These are phyloP conservation scores for Teleopsis dalmanni DNA, from an alignment of 1,140 invertebrate species.

Conservation along the genomic window DNA sequence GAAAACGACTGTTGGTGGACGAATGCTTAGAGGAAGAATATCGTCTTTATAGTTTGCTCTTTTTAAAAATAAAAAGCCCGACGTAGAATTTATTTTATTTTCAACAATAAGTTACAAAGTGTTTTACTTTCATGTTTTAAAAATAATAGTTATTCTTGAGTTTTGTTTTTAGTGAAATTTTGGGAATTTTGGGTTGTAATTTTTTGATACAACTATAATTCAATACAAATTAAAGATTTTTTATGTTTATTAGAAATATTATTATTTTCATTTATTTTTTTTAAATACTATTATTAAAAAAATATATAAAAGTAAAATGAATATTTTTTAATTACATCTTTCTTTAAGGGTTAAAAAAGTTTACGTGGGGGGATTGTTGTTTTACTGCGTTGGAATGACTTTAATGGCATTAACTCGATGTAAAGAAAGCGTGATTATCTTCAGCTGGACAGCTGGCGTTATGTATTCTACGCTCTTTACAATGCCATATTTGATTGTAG, in stretches of 20 bases:
- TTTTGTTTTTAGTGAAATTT: background rate
- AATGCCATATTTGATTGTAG: conserved; percentile 90
- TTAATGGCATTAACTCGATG: conserved; percentile 74
- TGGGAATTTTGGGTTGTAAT: background rate
- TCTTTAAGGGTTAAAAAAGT: conserved; percentile 67
- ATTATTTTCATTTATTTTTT: no score
- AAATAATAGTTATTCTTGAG: background rate
- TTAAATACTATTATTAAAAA: no score
- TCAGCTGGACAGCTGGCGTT: conserved; percentile 85
- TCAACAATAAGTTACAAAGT: no score
- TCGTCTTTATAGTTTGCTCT: no score
- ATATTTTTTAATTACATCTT: conserved; percentile 6
- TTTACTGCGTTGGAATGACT: conserved; percentile 83
- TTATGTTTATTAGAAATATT: no score
- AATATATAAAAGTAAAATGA: no score
- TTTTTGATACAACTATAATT: background rate
- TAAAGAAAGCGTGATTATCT: conserved; percentile 73
- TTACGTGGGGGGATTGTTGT: conserved; percentile 84
- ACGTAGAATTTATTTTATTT: no score
- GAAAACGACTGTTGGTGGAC: no score
- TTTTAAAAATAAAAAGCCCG: no score
- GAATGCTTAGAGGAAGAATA: no score
- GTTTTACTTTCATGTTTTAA: background rate
- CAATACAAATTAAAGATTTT: no score
- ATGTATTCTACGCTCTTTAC: conserved; percentile 98